phyloP scores from a whole-genome alignment of 2,888 invertebrate genomes.

The Caenorhabditis drosophilae region DNA sequence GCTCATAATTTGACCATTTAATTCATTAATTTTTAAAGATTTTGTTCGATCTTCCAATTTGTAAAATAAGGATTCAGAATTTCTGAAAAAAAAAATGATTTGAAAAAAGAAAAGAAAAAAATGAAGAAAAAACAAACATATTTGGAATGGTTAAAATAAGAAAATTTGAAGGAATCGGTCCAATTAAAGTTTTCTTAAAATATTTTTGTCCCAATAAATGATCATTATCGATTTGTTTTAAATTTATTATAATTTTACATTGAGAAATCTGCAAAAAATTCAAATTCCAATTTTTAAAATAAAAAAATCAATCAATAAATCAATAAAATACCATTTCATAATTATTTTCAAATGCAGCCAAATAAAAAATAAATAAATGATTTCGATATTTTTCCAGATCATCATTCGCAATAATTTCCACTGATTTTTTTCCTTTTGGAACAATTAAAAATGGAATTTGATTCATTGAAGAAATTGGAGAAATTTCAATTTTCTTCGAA shows the following conservation, averaged over 20 bases:
- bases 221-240: neutral
- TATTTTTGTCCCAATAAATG: conserved; percentile 1
- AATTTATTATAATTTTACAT: conserved; percentile 19
- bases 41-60: conserved; percentile 17
- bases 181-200: conserved; percentile 4
- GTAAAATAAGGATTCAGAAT: conserved; percentile 17
- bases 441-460: conserved; percentile 6
- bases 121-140: conserved; percentile 4
- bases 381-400: conserved; percentile 8
- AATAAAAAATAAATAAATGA: conserved; percentile 10
- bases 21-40: conserved; percentile 23
- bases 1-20: conserved; percentile 16
- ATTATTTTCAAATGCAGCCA: conserved; percentile 9
- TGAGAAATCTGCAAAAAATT: conserved; percentile 19
- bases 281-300: no score
- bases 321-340: no score
- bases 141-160: conserved; percentile 18
- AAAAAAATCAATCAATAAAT: no score
- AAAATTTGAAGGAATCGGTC: conserved; percentile 5
- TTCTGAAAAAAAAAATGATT: conserved; percentile 6
- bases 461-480: conserved; percentile 12
- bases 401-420: conserved; percentile 9
- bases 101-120: neutral
- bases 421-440: neutral
- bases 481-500: conserved; percentile 2